Conservation (phyloP, 2,888 invertebrate genomes). For the Podabrus alpinus region DNA sequence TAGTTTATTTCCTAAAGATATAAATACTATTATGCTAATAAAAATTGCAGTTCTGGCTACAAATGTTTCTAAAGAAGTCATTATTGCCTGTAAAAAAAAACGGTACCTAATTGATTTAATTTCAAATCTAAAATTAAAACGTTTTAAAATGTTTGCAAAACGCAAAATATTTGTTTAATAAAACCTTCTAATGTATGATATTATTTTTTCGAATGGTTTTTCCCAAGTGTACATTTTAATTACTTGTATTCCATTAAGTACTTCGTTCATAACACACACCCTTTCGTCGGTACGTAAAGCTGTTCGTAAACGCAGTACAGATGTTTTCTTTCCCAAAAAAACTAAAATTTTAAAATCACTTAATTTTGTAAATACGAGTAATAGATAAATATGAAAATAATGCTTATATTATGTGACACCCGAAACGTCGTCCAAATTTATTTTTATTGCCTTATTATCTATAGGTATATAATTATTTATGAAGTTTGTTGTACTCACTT, state of each 20-base stretch:
- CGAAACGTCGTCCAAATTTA: too few species aligned
- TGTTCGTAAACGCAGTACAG: constrained; percentile 56
- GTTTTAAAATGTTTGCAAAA: background rate
- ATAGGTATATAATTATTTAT: background rate
- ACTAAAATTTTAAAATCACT: constrained; percentile 36
- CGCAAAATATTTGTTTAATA: background rate
- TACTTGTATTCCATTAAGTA: constrained; percentile 78
- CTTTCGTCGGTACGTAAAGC: constrained; percentile 69
- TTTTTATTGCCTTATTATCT: too few species aligned
- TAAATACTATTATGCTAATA: constrained; percentile 78
- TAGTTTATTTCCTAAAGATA: constrained; percentile 71
- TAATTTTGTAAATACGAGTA: too few species aligned
- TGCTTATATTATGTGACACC: too few species aligned
- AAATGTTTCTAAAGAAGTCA: constrained; percentile 85
- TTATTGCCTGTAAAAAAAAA: constrained; percentile 74
- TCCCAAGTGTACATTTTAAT: constrained; percentile 99
- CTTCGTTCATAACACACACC: constrained; percentile 71
- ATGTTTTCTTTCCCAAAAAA: constrained; percentile 51
- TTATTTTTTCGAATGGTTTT: constrained; percentile 82
- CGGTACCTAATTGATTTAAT: constrained; percentile 73
- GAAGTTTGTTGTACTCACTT: constrained; percentile 42
- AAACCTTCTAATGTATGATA: constrained; percentile 72
- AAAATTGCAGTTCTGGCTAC: constrained; percentile 86
- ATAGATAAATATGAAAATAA: too few species aligned
- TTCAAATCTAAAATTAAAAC: constrained; percentile 61